Base-by-base conservation (phyloP, 2,888 invertebrate species). In the Abrostola tripartita region DNA sequence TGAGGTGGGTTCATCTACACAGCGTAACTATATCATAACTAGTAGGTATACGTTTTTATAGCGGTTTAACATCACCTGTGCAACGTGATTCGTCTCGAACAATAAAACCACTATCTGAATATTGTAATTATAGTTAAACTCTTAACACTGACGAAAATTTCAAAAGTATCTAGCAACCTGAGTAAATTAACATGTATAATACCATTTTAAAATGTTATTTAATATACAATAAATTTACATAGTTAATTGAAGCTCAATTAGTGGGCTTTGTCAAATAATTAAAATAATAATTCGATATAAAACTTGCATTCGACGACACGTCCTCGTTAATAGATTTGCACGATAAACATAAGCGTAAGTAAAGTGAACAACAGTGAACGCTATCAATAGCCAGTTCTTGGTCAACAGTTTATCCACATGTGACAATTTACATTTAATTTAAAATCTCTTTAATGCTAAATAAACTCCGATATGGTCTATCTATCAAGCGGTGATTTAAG, bases 161-260 rank as follows among this genome's bases (percentile, higher is more conserved):
- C 84, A 80, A 89, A 85, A 81, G 86, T 90, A 88, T 90, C 92
- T 92, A 92, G 91, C 92, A 91, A 91, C 91, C 90, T 89, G 90
- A 91, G 86, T 91, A 91, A 93, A 93, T 86, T 86, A 93, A 92
- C 89, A 87, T 87, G 88, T 88, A 86, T 88, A 89, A 89, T 90
- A 90, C 85, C 84, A 88, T 87, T 90, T 90, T 83, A 83, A 85
- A 88, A 87, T 84, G 87, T 88, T 85, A 87, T 90, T 90, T 69
- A 92, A 92, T 92, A 91, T 93, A 93, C 92, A 92, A 90, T 88
- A 81, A 85, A 88, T 91, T 90, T 92, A 92, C 89, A 92, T 86
- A 86, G 81, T 89, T 83, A 86, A 89, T 90, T 79, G 87, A 92
- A 92, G 93, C 92, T 88, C 87, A 87, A 86, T 89, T 81, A 86